Conservation (phyloP, 1,140 invertebrate genomes). For the Dinoponera quadriceps region DNA sequence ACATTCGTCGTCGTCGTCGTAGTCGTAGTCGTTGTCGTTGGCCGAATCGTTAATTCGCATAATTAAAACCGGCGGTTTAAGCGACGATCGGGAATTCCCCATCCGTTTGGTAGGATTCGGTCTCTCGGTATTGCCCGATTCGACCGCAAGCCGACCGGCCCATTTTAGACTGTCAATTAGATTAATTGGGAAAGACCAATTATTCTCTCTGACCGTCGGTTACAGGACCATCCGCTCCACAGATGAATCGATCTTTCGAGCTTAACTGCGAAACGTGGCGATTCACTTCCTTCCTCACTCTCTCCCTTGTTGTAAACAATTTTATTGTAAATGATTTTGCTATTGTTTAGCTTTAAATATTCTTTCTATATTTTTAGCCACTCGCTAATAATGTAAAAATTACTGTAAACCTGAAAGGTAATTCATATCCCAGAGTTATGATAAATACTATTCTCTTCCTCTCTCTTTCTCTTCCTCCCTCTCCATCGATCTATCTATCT, state of each 20-base stretch:
- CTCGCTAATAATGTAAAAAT: too few relatives aligned
- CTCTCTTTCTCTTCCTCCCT: too few relatives aligned
- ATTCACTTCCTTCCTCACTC: conserved; percentile 15
- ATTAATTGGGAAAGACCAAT: conserved; percentile 69
- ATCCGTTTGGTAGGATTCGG: neutral
- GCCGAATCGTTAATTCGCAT: conserved; percentile 27
- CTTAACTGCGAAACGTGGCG: conserved; percentile 25
- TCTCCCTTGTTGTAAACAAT: too few relatives aligned
- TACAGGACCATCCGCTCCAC: conserved; percentile 22
- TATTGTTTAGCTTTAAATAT: too few relatives aligned
- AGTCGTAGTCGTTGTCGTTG: too few relatives aligned
- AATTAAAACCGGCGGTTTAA: conserved; percentile 18
- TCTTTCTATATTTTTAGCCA: too few relatives aligned
- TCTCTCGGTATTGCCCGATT: conserved; percentile 4
- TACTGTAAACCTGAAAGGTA: too few relatives aligned
- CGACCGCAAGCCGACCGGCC: conserved; percentile 28
- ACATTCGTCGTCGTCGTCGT: too few relatives aligned
- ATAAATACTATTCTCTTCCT: too few relatives aligned
- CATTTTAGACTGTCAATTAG: conserved; percentile 61
- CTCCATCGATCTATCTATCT: too few relatives aligned
- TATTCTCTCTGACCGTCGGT: conserved; percentile 42
- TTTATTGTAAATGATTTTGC: too few relatives aligned
- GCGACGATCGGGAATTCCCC: conserved; percentile 2
- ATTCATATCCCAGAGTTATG: too few relatives aligned
- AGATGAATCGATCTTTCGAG: conserved; percentile 33